Base-by-base conservation (phyloP, 2,797 vertebrate genomes). In the Smutsia gigantea region DNA sequence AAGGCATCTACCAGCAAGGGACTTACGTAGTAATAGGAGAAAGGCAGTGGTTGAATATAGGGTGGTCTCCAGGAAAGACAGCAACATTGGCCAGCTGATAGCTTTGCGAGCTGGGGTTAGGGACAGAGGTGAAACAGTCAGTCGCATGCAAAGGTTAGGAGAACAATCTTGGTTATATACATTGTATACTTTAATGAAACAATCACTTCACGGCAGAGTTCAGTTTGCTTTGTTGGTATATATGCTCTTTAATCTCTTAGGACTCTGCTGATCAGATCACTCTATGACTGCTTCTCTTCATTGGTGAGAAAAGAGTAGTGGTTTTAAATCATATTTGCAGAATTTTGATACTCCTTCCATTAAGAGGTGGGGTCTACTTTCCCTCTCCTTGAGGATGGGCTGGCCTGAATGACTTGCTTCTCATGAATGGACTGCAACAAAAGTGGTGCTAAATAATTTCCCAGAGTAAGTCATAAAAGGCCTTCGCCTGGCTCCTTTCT, bases 261-360 rank as follows among this genome's bases (percentile, higher is more conserved):
- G 84, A 93, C 6, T 59, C n/a, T 25, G 21, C 42, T 51, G 37
- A 85, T 90, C 27, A 37, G 18, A 90, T 42, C 19, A 79, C 63
- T 27, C 69, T 21, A 87, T 2, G 1, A 88, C 75, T 88, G 88
- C 13, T 37, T 57, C 21, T 81, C 42, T 95, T 92, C 12, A n/a
- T 75, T 39, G 69, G 23, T 69, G 21, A 87, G 14, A 92, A 34
- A 94, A 85, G 13, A 75, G 23, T 64, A 11, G 46, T 88, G 8
- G 3, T 53, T 94, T 87, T 46, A 93, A 84, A 53, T 88, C 55
- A 59, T 49, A 42, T 74, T 51, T 93, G n/a, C 2, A 91, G 91
- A 84, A 71, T 77, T 23, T 88, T 88, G 66, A 37, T 83, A 87
- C 15, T 37, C 15, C 27, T 94, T 75, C 71, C 15, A 69, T 57